These are phyloP conservation scores for Lycaena phlaeas DNA, from an alignment of 2,888 invertebrate species.

Conservation along the genomic window DNA sequence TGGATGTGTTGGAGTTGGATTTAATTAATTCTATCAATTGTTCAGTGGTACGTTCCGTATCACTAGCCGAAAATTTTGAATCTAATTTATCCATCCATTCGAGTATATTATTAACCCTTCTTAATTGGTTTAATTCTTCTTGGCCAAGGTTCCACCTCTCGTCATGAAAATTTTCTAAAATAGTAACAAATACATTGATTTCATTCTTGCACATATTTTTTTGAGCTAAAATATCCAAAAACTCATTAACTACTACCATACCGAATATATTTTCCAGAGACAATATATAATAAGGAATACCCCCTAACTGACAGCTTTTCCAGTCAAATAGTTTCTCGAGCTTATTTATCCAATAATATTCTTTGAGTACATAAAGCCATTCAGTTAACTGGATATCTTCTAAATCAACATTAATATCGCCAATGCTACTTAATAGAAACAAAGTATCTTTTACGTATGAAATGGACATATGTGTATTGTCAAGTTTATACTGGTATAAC, in stretches of 20 bases:
- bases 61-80: neutral
- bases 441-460: slow-evolving; percentile 5
- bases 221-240: slow-evolving; percentile 5
- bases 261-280: slow-evolving; percentile 10
- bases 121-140: neutral
- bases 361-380: slow-evolving; percentile 9
- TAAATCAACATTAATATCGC: neutral
- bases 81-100: slow-evolving; percentile 7
- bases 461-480: neutral
- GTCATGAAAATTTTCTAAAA: slow-evolving; percentile 6
- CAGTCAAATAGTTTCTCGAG: neutral
- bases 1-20: slow-evolving; percentile 5
- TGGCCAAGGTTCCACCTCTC: slow-evolving; percentile 7
- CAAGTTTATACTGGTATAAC: neutral
- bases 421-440: neutral
- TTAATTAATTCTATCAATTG: slow-evolving; percentile 1
- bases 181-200: neutral
- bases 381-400: slow-evolving; percentile 7
- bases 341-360: slow-evolving; percentile 8
- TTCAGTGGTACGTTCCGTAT: neutral
- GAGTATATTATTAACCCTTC: neutral
- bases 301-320: neutral
- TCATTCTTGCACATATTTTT: neutral
- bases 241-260: neutral
- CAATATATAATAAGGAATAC: slow-evolving; percentile 2